Evolutionary conservation across 2,888 invertebrate genomes (phyloP).

Genomic region (Pasiphila rectangulata): DNA sequence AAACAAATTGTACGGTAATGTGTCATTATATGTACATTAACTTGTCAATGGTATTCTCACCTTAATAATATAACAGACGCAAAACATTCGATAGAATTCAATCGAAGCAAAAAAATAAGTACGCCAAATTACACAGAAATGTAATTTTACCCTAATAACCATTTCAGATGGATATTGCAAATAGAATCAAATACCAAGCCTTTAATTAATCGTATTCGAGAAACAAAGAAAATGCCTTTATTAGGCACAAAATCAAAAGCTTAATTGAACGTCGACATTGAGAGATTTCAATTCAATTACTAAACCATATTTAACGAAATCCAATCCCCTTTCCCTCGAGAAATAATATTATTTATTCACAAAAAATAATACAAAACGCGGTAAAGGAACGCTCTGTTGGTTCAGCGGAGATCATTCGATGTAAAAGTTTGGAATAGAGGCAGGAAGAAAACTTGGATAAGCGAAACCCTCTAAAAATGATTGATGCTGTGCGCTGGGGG

Average conservation of each 20-base stretch:
- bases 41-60: too few species aligned
- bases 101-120: not conserved
- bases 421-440: slow-evolving; percentile 72
- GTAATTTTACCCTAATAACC: slow-evolving; percentile 10
- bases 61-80: too few species aligned
- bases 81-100: not conserved
- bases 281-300: slow-evolving; percentile 82
- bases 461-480: slow-evolving; percentile 81
- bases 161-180: slow-evolving; percentile 19
- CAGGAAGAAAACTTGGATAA: slow-evolving; percentile 78
- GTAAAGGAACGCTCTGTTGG: slow-evolving; percentile 74
- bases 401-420: slow-evolving; percentile 78
- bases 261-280: slow-evolving; percentile 81
- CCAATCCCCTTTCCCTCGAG: slow-evolving; percentile 79
- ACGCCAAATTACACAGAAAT: not conserved
- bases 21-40: too few species aligned
- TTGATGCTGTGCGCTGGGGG: slow-evolving; percentile 72
- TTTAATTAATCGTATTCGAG: slow-evolving; percentile 57
- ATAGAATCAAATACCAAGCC: slow-evolving; percentile 34
- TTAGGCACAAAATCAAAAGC: slow-evolving; percentile 71
- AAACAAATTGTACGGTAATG: too few species aligned
- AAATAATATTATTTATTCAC: slow-evolving; percentile 81
- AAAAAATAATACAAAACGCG: slow-evolving; percentile 79
- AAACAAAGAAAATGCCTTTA: slow-evolving; percentile 75
- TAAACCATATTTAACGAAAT: slow-evolving; percentile 82